Evolutionary conservation across 2,888 invertebrate species (phyloP).

Genomic region (Archips xylosteana): DNA sequence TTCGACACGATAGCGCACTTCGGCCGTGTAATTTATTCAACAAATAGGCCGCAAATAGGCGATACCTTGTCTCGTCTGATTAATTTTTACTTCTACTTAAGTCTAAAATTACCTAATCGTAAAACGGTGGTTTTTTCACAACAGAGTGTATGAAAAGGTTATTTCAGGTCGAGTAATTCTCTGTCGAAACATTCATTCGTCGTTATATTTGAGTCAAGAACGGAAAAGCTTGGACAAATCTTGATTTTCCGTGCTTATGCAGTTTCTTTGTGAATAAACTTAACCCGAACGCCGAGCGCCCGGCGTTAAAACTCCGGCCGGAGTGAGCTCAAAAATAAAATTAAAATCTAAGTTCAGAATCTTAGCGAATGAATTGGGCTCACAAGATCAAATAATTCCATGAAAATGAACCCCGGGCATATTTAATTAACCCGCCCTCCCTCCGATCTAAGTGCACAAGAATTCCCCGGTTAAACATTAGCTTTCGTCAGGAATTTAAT

Average conservation of each 20-base stretch:
- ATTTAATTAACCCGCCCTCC: constrained; percentile 83
- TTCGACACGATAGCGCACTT: constrained; percentile 66
- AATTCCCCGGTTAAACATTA: constrained; percentile 83
- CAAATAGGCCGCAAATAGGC: constrained; percentile 5
- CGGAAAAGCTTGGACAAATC: constrained; percentile 67
- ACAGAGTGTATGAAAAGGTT: neutral
- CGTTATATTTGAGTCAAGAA: constrained; percentile 54
- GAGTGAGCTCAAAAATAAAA: constrained; percentile 64
- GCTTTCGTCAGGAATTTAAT: constrained; percentile 81
- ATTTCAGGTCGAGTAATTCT: neutral
- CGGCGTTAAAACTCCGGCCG: constrained; percentile 23
- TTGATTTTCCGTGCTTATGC: constrained; percentile 65
- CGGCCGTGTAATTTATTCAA: constrained; percentile 53
- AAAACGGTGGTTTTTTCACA: too few relatives aligned
- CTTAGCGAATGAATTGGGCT: constrained; percentile 68
- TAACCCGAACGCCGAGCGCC: constrained; percentile 50
- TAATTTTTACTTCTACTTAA: neutral
- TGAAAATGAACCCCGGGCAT: constrained; percentile 80
- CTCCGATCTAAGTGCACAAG: constrained; percentile 79
- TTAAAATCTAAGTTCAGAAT: constrained; percentile 67
- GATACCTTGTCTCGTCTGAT: constrained; percentile 1
- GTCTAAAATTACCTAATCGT: too few relatives aligned
- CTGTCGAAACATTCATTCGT: constrained; percentile 16
- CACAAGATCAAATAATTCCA: constrained; percentile 82
- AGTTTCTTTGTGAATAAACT: constrained; percentile 64